Base-by-base conservation (phyloP, 2,113 vertebrate species). In the Falco punctatus region DNA sequence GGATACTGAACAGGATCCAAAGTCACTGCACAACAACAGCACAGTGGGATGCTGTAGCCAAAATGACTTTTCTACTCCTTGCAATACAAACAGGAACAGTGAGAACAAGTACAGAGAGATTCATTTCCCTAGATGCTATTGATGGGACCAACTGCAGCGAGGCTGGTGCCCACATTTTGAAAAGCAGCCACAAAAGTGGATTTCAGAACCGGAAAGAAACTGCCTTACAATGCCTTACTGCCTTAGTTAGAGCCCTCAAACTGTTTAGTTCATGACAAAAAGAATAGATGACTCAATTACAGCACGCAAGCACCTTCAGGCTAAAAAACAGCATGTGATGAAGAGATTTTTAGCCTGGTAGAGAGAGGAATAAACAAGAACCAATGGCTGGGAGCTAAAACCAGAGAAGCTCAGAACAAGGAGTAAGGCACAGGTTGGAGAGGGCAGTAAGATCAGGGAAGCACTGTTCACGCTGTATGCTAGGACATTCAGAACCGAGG, bases 251-350 rank as follows among this genome's bases (percentile, higher is more conserved):
- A 91, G 74, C 12, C 54, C 74, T 90, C 21, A 13, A 24, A 61
- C 10, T 28, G 62, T 62, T 95, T 44, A 61, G 85, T 9, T 86
- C 58, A 49, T 11, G 84, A 72, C 62, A 82, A 14, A 55, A 73
- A 62, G 88, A 57, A 94, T 11, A 73, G 71, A 77, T 96, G 85
- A 93, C 70, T 94, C 94, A 91, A 89, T 94, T 75, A 84, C 3
- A 3, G 83, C 49, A 35, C 0, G 3, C 6, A 28, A 80, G 55
- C 65, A 86, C 77, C 94, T 96, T 17, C 83, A 58, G 92, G 88
- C 80, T 59, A 35, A 77, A 84, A 92, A 30, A 2, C 83, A 91
- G 88, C 77, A 10, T 10, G 80, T 8, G 66, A 88, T 46, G 17
- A 61, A 86, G 35, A 71, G 90, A 65, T 64, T 52, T 81, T 67